Percentiles rank a stretch among this genome's conserved stretches.
phyloP scores from a whole-genome alignment of 2,113 vertebrate species.

The Rhizomys pruinosus region DNA sequence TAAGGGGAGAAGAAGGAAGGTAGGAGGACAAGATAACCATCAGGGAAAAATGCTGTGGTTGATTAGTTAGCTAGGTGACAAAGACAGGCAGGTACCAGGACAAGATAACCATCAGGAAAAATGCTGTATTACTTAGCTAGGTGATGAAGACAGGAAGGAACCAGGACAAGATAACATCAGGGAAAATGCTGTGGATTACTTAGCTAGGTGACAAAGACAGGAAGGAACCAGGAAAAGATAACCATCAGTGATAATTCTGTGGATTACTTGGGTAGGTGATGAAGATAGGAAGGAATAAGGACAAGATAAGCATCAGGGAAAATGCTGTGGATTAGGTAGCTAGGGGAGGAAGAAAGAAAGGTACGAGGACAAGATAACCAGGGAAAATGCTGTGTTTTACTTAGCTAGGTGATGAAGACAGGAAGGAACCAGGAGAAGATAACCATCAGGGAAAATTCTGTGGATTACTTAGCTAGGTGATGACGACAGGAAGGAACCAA shows the following conservation, averaged over 20 bases:
- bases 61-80: conserved; percentile 15
- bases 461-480: conserved; percentile 4
- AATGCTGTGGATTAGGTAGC: conserved; percentile 3
- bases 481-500: neutral
- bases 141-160: neutral
- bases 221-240: neutral
- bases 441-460: conserved; percentile 30
- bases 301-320: neutral
- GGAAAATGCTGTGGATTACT: conserved; percentile 13
- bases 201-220: conserved; percentile 15
- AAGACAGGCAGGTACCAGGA: neutral
- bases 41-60: conserved; percentile 11
- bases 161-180: neutral
- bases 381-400: conserved; percentile 7
- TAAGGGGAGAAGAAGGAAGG: neutral
- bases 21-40: neutral
- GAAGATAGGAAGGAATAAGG: neutral
- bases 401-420: conserved; percentile 21
- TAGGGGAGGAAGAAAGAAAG: conserved; percentile 8
- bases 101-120: conserved; percentile 15
- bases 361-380: neutral
- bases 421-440: neutral
- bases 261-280: conserved; percentile 9
- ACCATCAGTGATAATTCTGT: conserved; percentile 11
- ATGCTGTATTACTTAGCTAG: conserved; percentile 18